A percentile compares a stretch with the other conserved stretches of the same genome.
Conservation (phyloP, 37 sponge, comb jelly and placozoan genomes). For the Ephydatia muelleri region DNA sequence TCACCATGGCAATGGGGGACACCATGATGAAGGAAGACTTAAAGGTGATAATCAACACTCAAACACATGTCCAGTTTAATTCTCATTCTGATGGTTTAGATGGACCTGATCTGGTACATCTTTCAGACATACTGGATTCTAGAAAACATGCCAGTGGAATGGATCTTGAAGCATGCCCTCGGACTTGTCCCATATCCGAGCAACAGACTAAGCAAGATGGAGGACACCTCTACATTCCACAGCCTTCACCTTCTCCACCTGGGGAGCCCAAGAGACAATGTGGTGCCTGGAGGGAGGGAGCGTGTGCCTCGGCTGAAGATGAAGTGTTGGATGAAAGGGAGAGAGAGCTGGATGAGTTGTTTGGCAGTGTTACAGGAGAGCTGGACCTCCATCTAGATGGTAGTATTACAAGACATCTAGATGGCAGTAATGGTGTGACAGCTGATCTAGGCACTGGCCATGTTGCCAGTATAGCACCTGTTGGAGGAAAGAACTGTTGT, state of each 20-base stretch:
- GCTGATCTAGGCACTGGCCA: no score
- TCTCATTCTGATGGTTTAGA: not conserved
- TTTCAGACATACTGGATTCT: not conserved
- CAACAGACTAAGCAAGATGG: not conserved
- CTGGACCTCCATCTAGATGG: not conserved
- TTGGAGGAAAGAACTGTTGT: no score
- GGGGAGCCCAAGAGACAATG: no score
- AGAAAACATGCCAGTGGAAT: not conserved
- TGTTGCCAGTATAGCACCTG: no score
- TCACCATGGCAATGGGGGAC: not conserved
- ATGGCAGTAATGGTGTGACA: no score
- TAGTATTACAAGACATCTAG: not conserved
- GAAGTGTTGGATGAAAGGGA: no score
- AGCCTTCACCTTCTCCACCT: no score
- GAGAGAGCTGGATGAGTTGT: not conserved
- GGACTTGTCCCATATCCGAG: no score
- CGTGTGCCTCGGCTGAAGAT: no score
- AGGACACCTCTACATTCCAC: no score
- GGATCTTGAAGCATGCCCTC: not conserved
- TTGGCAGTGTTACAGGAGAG: not conserved
- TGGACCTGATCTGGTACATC: not conserved
- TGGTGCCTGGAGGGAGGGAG: no score
- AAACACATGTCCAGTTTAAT: not conserved
- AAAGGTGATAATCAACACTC: not conserved
- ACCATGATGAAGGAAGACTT: not conserved